Evolutionary conservation across 2,888 invertebrate species (phyloP).

Genomic region (Altica lythri): DNA sequence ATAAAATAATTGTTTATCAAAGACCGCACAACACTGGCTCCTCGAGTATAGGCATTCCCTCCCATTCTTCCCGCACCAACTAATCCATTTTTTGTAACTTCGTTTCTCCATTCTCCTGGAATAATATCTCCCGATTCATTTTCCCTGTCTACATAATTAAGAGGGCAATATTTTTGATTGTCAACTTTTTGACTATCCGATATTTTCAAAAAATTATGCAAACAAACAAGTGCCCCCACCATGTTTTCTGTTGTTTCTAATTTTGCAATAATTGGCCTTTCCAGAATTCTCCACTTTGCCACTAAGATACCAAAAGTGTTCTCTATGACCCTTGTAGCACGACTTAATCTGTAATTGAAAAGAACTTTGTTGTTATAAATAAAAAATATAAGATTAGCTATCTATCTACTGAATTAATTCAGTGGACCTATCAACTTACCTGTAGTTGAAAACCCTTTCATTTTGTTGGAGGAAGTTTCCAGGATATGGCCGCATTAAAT

Average conservation of each 20-base stretch:
- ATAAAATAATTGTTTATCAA: neutral
- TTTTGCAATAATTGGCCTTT: conserved; percentile 6
- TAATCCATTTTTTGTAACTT: conserved; percentile 3
- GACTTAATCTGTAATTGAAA: too few relatives aligned
- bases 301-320: too few relatives aligned
- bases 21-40: conserved; percentile 9
- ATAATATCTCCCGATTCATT: conserved; percentile 13
- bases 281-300: conserved; percentile 3
- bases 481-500: conserved; percentile 9
- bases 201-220: conserved; percentile 5
- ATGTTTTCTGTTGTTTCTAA: conserved; percentile 1
- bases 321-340: too few relatives aligned
- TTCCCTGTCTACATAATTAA: conserved; percentile 16
- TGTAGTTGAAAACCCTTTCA: conserved; percentile 15
- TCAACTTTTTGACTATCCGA: neutral
- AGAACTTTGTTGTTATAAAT: too few relatives aligned
- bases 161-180: conserved; percentile 19
- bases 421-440: neutral
- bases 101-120: conserved; percentile 13
- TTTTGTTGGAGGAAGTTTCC: conserved; percentile 5
- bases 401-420: neutral
- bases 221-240: neutral
- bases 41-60: conserved; percentile 17
- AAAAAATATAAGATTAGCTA: too few relatives aligned
- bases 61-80: conserved; percentile 8